Percentiles rank a stretch among this genome's conserved stretches.
These are phyloP conservation scores for Anguilla pacifica DNA, from an alignment of 2,797 vertebrate species.

Conservation along the genomic window DNA sequence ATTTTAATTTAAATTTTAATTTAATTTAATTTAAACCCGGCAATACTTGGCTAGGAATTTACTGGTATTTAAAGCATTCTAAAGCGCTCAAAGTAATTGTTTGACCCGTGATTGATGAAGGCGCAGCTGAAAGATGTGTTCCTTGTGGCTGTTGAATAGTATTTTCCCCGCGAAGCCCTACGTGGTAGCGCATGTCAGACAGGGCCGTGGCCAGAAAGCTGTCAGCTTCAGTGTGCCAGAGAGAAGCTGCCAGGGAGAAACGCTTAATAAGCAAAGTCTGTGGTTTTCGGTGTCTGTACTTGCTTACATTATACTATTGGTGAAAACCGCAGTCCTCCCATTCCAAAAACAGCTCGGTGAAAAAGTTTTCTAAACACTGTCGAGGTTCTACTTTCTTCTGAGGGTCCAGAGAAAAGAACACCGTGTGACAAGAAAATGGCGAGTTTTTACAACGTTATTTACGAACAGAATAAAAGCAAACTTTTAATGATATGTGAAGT, in stretches of 20 bases:
- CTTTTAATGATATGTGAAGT: too few relatives aligned
- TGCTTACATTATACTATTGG: neutral
- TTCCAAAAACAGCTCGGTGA: constrained; percentile 3
- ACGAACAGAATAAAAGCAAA: too few relatives aligned
- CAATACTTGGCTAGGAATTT: too few relatives aligned
- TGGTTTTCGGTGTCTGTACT: neutral
- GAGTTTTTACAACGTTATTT: neutral
- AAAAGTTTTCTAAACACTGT: too few relatives aligned
- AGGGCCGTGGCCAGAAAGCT: neutral
- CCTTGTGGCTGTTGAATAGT: neutral
- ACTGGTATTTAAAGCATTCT: neutral
- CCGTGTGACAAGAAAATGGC: neutral
- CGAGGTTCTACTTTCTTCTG: neutral
- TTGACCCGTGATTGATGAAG: neutral
- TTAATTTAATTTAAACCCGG: too few relatives aligned
- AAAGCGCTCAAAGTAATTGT: neutral
- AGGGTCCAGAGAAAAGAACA: neutral
- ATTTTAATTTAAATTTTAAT: too few relatives aligned
- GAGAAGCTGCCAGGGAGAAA: neutral
- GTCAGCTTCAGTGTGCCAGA: neutral
- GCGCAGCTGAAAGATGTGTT: neutral
- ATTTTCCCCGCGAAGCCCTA: neutral
- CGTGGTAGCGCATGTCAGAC: neutral
- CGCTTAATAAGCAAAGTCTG: neutral
- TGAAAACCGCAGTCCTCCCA: neutral